These are phyloP conservation scores for Pluvialis apricaria DNA, from an alignment of 2,113 vertebrate genomes.

Conservation along the genomic window DNA sequence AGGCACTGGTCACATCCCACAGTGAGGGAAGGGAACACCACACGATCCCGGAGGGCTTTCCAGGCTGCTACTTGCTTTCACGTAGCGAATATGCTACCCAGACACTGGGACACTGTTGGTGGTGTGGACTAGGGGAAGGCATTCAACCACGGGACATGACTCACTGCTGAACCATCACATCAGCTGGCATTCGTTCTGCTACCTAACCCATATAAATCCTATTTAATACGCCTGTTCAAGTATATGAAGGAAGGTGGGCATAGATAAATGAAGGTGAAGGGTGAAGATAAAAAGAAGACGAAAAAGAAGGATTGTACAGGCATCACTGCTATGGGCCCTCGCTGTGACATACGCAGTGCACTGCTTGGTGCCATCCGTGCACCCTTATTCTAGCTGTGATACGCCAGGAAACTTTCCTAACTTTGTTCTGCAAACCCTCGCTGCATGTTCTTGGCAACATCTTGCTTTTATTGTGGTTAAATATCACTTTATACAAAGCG, in stretches of 20 bases:
- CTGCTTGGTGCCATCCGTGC: background rate
- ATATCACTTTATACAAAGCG: background rate
- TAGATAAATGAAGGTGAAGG: no score
- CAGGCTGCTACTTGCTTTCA: background rate
- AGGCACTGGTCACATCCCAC: background rate
- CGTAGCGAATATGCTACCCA: background rate
- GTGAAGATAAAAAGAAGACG: background rate
- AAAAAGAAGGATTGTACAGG: background rate
- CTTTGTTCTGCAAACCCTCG: background rate
- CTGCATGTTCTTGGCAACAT: background rate
- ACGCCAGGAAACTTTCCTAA: background rate
- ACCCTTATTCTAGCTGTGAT: background rate
- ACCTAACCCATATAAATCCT: background rate
- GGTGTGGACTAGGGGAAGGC: background rate
- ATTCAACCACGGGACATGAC: background rate
- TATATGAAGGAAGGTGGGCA: background rate
- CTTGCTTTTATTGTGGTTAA: background rate
- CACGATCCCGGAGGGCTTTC: background rate
- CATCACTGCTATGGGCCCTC: background rate
- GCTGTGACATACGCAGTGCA: background rate
- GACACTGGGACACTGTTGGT: background rate
- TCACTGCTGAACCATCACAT: background rate
- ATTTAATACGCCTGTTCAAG: background rate
- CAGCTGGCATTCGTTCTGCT: background rate
- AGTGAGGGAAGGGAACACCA: background rate